phyloP scores from a whole-genome alignment of 1,140 invertebrate genomes.

The Drosophila lini region DNA sequence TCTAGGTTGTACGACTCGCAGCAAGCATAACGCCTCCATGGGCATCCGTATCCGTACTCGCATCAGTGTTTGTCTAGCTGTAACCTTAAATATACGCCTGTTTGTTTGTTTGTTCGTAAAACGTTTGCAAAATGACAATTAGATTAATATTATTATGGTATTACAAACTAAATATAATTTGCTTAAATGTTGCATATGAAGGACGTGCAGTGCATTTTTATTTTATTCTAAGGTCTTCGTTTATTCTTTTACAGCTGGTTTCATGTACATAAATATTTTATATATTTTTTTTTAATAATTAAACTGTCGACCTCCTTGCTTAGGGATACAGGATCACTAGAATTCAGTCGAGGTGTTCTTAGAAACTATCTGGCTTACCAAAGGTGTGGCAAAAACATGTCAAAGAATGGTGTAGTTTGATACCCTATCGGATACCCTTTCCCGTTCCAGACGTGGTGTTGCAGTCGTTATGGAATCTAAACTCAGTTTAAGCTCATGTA shows the following conservation, averaged over 20 bases:
- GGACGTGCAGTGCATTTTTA: slow-evolving; percentile 1
- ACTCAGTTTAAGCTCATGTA: too few relatives aligned
- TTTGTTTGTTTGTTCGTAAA: slow-evolving; percentile 64
- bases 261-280: too few relatives aligned
- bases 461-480: too few relatives aligned
- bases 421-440: too few relatives aligned
- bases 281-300: background rate
- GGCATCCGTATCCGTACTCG: slow-evolving; percentile 53
- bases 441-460: too few relatives aligned
- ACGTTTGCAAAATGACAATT: slow-evolving; percentile 79
- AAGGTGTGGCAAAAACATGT: too few relatives aligned
- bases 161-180: slow-evolving; percentile 74
- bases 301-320: background rate
- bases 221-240: background rate
- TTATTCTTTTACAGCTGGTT: background rate
- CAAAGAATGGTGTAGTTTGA: too few relatives aligned
- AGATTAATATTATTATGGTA: slow-evolving; percentile 75
- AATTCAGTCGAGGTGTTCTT: background rate
- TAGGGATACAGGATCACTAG: background rate
- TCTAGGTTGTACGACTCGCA: slow-evolving; percentile 64
- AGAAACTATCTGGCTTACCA: background rate
- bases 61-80: slow-evolving; percentile 54
- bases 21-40: slow-evolving; percentile 62
- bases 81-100: slow-evolving; percentile 44
- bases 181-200: slow-evolving; percentile 72